Evolutionary conservation across 2,797 vertebrate species (phyloP), one percentile per base, ranked within the genome.

Genomic region (Enteromius trimaculatus): DNA sequence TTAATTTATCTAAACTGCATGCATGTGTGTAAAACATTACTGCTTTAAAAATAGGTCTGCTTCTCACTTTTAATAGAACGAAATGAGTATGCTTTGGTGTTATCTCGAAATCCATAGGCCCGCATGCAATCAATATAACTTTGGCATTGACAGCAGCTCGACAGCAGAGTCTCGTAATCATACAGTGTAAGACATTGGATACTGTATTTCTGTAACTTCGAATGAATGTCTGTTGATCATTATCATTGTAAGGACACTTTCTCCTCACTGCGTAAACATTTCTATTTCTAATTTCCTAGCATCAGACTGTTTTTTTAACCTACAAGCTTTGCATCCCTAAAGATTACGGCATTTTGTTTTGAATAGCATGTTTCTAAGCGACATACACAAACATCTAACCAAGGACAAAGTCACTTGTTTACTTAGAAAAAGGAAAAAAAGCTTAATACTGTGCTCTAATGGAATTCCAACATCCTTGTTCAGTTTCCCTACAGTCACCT

Each of bases 391-490:
- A 76, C 69, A 70, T 44, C 16, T 37, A 51, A 72, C 47, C 69
- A 44, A 53, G 60, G 66, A 81, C 68, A 79, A 72, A 74, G 51
- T 75, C 42, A 65, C 75, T 85, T 80, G 64, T 71, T 82, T 79
- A 79, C 75, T 76, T 51, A 49, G n/a, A 47, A 58, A 76, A 44
- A 68, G 42, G 17, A 65, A 60, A 49, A 42, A 76, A 65, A 65
- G 31, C 47, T 77, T 58, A 64, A 64, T 71, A 37, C 34, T 58
- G 34, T 77, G 71, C 83, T 84, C 42, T 80, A 29, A 66, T 51
- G 60, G 29, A 81, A 81, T 74, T 77, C 26, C 78, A 78, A 51
- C 47, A 17, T 80, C 37, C 44, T 80, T 64, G 58, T 70, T 34
- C 37, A 39, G 65, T 65, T 80, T 65, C 19, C 78, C 58, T 70